phyloP scores from a whole-genome alignment of 1,140 invertebrate species.

The Delia radicum region DNA sequence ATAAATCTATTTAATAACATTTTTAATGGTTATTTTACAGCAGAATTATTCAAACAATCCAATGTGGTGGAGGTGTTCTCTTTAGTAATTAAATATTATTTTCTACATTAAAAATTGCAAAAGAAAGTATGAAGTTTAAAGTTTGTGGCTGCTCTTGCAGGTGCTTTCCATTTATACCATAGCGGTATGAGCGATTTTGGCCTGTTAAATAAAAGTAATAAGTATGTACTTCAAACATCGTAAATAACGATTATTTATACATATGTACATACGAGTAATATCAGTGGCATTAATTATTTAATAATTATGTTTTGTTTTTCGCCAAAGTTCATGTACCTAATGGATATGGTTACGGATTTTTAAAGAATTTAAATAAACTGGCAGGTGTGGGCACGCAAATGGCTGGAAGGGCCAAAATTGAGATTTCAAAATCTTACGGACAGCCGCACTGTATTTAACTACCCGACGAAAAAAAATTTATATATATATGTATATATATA shows the following conservation, averaged over 20 bases:
- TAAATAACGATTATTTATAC: too few species aligned
- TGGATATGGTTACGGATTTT: background rate
- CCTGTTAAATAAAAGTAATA: too few species aligned
- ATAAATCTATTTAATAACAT: background rate
- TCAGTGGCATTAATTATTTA: too few species aligned
- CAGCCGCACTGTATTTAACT: too few species aligned
- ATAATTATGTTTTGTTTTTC: too few species aligned
- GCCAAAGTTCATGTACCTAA: background rate
- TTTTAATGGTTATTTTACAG: background rate
- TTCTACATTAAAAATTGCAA: background rate
- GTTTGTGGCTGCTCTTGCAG: background rate
- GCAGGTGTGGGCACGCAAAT: too few species aligned
- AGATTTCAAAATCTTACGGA: too few species aligned
- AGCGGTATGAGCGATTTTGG: too few species aligned
- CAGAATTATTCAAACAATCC: background rate
- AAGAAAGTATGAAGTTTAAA: background rate
- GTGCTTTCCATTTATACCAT: background rate
- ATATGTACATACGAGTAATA: too few species aligned
- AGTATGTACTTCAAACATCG: background rate
- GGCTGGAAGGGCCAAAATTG: too few species aligned
- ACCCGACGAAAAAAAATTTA: too few species aligned
- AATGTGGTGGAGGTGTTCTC: background rate
- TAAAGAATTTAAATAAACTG: background rate
- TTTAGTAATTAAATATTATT: background rate
- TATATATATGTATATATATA: too few species aligned